phyloP scores from a whole-genome alignment of 2,113 vertebrate genomes.

The Tachuris rubrigastra region DNA sequence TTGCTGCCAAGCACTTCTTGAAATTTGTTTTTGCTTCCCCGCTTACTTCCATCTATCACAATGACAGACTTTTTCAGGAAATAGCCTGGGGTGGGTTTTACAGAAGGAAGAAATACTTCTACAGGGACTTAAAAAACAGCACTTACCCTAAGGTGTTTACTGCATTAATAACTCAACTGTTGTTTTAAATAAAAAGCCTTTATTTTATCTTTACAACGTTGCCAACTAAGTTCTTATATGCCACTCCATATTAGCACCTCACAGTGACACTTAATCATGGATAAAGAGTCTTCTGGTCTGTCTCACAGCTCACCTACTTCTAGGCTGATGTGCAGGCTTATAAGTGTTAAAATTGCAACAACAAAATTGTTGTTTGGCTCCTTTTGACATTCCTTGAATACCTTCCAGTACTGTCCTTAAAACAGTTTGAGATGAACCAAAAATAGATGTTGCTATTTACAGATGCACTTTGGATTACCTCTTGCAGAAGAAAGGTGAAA shows the following conservation, averaged over 20 bases:
- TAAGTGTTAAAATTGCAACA: neutral
- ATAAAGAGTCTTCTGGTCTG: neutral
- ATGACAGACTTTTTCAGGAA: neutral
- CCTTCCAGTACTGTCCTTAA: neutral
- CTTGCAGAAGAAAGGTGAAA: neutral
- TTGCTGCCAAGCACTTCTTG: neutral
- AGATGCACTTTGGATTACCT: neutral
- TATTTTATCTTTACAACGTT: neutral
- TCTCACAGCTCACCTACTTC: constrained; percentile 4
- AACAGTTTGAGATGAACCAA: neutral
- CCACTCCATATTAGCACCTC: neutral
- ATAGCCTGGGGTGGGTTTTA: neutral
- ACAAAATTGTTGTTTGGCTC: neutral
- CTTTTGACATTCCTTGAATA: constrained; percentile 29
- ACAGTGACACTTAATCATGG: neutral
- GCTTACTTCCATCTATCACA: neutral
- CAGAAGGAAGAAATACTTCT: neutral
- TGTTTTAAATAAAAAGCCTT: neutral
- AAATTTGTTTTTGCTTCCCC: neutral
- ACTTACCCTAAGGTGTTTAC: neutral
- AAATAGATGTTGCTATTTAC: neutral
- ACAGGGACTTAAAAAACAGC: neutral
- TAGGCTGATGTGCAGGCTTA: neutral
- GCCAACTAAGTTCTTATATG: neutral
- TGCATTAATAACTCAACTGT: neutral